These are phyloP conservation scores for Rhinoderma darwinii DNA, from an alignment of 2,113 vertebrate genomes.

Conservation along the genomic window DNA sequence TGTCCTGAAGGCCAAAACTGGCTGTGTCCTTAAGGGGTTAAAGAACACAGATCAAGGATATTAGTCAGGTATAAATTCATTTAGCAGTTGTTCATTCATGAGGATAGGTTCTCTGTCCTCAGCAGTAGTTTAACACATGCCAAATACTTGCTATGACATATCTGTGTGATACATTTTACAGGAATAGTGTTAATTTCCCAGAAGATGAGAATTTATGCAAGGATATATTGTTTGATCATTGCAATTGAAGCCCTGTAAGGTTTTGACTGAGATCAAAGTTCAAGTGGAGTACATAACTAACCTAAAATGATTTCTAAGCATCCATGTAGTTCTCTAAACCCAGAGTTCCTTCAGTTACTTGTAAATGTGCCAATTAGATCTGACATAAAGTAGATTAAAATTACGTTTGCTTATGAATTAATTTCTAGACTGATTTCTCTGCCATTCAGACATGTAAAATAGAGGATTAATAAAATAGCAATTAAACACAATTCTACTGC, in stretches of 20 bases:
- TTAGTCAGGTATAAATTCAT: background rate
- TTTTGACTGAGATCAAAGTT: background rate
- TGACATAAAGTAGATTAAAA: slow-evolving; percentile 21
- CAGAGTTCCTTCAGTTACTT: slow-evolving; percentile 11
- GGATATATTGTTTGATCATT: background rate
- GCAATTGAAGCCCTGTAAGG: background rate
- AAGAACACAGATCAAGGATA: background rate
- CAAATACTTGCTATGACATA: background rate
- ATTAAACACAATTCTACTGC: background rate
- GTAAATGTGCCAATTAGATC: slow-evolving; percentile 14
- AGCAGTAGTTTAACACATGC: background rate
- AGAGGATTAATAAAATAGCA: slow-evolving; percentile 14
- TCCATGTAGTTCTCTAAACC: background rate
- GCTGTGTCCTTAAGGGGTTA: too few relatives aligned
- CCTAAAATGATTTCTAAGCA: background rate
- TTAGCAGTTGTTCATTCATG: background rate
- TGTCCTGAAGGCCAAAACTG: too few relatives aligned
- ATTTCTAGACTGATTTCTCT: slow-evolving; percentile 9
- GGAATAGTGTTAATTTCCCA: background rate
- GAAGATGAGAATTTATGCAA: background rate
- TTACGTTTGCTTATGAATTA: background rate
- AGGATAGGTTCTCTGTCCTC: background rate
- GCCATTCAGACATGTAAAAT: slow-evolving; percentile 10
- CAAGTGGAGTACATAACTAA: background rate
- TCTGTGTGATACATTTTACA: background rate